A percentile compares a stretch with the other conserved stretches of the same genome.
Evolutionary conservation across 2,113 vertebrate species (phyloP).

Genomic region (Podarcis raffonei): DNA sequence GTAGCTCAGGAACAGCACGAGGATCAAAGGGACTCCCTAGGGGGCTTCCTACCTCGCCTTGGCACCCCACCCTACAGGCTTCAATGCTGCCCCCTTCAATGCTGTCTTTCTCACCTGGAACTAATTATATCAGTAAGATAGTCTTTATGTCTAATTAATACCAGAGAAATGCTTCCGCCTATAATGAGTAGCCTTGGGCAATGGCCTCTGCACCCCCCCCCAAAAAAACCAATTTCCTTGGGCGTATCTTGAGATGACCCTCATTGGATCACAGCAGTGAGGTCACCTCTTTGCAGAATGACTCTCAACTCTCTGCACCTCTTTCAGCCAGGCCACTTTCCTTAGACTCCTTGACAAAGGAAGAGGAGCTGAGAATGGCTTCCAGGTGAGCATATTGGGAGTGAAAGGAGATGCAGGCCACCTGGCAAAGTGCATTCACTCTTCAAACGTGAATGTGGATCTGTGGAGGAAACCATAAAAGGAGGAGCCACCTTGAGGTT

Average conservation of each 20-base stretch:
- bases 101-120: slow-evolving; percentile 51
- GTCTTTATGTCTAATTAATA: slow-evolving; percentile 60
- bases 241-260: background rate
- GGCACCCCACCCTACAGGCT: slow-evolving; percentile 10
- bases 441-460: too few species aligned
- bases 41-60: background rate
- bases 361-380: too few species aligned
- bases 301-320: fast-evolving
- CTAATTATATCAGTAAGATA: slow-evolving; percentile 51
- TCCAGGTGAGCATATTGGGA: background rate
- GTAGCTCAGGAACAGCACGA: background rate
- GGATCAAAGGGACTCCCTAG: background rate
- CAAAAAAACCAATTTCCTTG: background rate
- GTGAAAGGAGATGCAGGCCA: background rate
- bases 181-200: slow-evolving; percentile 25
- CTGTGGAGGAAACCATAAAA: too few species aligned
- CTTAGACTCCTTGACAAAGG: fast-evolving
- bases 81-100: slow-evolving; percentile 60
- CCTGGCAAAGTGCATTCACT: background rate
- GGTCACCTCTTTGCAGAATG: fast-evolving
- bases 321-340: too few species aligned
- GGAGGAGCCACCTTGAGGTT: background rate
- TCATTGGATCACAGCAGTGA: fast-evolving
- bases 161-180: slow-evolving; percentile 44
- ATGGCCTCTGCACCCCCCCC: fast-evolving